Percentiles rank a stretch among this genome's conserved stretches.
phyloP scores from a whole-genome alignment of 1,140 invertebrate genomes.

The Meloidogyne floridensis region DNA sequence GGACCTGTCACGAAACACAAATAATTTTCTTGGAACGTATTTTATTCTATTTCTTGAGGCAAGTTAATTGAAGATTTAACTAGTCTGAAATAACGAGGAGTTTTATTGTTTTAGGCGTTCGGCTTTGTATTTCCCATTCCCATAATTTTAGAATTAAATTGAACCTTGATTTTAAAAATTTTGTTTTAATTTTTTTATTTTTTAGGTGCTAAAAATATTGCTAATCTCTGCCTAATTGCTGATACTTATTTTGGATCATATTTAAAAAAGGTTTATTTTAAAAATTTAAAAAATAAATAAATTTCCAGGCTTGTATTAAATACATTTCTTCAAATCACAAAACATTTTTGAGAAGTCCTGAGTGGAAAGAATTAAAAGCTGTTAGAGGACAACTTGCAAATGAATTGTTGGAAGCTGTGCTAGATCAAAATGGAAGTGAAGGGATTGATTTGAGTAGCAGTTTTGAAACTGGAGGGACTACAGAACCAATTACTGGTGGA shows the following conservation, averaged over 20 bases:
- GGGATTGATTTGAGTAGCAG: slow-evolving; percentile 13
- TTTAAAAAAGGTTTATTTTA: slow-evolving; percentile 36
- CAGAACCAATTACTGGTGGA: slow-evolving; percentile 2
- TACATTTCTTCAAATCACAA: slow-evolving; percentile 38
- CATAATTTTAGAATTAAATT: too few species aligned
- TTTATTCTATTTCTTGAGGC: too few species aligned
- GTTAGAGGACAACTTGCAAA: slow-evolving; percentile 32
- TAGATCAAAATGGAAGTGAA: slow-evolving; percentile 26
- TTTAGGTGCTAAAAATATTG: slow-evolving; percentile 48
- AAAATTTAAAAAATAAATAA: background rate
- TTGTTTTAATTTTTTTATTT: slow-evolving; percentile 16
- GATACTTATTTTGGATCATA: slow-evolving; percentile 55
- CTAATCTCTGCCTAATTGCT: slow-evolving; percentile 53
- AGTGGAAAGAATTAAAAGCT: slow-evolving; percentile 41
- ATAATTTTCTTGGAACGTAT: too few species aligned
- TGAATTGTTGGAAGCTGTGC: slow-evolving; percentile 40
- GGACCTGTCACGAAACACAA: too few species aligned
- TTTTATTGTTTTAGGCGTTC: too few species aligned
- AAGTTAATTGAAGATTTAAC: too few species aligned
- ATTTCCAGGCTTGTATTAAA: slow-evolving; percentile 36
- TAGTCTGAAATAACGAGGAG: too few species aligned
- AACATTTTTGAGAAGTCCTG: slow-evolving; percentile 35
- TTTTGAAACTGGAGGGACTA: slow-evolving; percentile 14
- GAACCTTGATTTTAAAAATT: too few species aligned
- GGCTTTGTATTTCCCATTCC: too few species aligned